phyloP scores from a whole-genome alignment of 37 sponge, comb jelly and placozoan genomes.

The Aplysina aerophoba region DNA sequence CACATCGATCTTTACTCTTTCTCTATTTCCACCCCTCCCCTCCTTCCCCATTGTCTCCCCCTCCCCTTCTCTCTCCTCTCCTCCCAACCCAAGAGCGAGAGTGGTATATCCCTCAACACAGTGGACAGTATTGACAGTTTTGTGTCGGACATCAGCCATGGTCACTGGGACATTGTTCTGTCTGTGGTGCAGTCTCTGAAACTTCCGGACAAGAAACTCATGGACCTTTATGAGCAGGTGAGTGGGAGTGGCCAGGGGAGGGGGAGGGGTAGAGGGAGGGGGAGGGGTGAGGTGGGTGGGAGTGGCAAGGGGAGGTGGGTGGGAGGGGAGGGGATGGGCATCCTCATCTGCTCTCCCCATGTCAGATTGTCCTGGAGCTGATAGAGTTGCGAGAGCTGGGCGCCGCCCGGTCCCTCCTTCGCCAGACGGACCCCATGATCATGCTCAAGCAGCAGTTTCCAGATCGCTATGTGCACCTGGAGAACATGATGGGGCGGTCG shows the following conservation, averaged over 20 bases:
- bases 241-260: too few species aligned
- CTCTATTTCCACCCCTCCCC: too few species aligned
- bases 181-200: conserved; percentile 90
- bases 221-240: conserved; percentile 93
- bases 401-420: conserved; percentile 91
- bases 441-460: conserved; percentile 91
- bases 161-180: conserved; percentile 99
- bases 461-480: conserved; percentile 93
- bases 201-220: conserved; percentile 94
- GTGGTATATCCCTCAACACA: conserved; percentile 88
- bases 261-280: too few species aligned
- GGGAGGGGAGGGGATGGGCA: too few species aligned
- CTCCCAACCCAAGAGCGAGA: conserved; percentile 71
- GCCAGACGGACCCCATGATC: conserved; percentile 98
- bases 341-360: conserved; percentile 8
- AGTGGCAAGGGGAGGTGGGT: too few species aligned
- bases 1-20: too few species aligned
- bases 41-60: too few species aligned
- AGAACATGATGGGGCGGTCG: conserved; percentile 89
- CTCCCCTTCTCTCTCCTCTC: neutral
- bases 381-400: conserved; percentile 97
- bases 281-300: too few species aligned
- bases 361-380: conserved; percentile 94
- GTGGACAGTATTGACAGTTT: conserved; percentile 98
- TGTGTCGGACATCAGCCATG: conserved; percentile 94